Percentiles rank a stretch among this genome's conserved stretches.
Evolutionary conservation across 2,797 vertebrate genomes (phyloP).

Genomic region (Sebastes trivittatus): DNA sequence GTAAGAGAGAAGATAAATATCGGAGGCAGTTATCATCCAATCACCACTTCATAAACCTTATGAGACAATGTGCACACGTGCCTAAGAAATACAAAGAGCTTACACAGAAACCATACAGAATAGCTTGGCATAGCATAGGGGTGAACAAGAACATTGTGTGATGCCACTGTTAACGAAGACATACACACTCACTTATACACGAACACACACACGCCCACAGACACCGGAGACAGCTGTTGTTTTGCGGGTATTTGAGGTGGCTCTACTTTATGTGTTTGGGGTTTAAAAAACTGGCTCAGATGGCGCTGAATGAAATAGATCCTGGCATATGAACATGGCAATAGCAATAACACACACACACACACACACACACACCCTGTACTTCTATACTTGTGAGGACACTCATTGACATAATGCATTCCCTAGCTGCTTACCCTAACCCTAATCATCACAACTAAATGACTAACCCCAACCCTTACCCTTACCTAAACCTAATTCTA

Average conservation of each 20-base stretch:
- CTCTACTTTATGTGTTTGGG: constrained; percentile 19
- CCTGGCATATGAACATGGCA: neutral
- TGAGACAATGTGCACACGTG: neutral
- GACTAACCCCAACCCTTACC: too few species aligned
- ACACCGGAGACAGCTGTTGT: constrained; percentile 40
- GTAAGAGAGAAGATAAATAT: neutral
- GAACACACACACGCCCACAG: neutral
- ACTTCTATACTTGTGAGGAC: too few species aligned
- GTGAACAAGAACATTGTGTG: neutral
- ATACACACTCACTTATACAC: neutral
- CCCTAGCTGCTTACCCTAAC: neutral
- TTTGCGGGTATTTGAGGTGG: constrained; percentile 24
- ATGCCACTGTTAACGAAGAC: neutral
- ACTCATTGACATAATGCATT: too few species aligned
- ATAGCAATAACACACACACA: neutral
- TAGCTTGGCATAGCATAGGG: neutral
- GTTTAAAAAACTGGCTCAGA: constrained; percentile 11
- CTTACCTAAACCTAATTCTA: too few species aligned
- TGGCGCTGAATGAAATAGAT: constrained; percentile 30
- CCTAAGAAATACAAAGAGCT: neutral
- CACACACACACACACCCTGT: neutral
- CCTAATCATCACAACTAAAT: too few species aligned
- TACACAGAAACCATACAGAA: neutral
- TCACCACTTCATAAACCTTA: neutral
- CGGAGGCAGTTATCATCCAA: neutral